Base-by-base conservation (phyloP, 2,888 invertebrate genomes). In the Prosopocoilus inquinatus region DNA sequence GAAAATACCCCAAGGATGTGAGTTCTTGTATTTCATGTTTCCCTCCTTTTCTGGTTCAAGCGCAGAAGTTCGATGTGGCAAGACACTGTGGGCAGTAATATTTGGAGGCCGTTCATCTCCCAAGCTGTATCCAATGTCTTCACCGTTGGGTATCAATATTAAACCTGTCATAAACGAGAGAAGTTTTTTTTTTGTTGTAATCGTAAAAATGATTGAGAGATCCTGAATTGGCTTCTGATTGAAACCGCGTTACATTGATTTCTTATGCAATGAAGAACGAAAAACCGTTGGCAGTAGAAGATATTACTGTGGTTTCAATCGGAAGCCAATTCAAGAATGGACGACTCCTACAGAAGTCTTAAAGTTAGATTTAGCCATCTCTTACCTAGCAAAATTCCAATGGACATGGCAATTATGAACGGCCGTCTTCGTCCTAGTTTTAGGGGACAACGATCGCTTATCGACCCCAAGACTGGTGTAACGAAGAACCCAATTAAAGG, bases 401-500 rank as follows among this genome's bases (percentile, higher is more conserved):
- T 76, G 0, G 96, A 93, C 75, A 96, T 82, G 11, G 93, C 75
- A 11, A 96, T 80, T 66, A 97, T 96, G 73, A 97, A 97, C 0
- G 96, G 96, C 64, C 96, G 81, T 66, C 96, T 81, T 55, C 96
- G 83, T 5, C 97, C 97, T 64, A 90, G 84, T 58, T 81, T 82
- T 3, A 87, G 83, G 47, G 86, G 84, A 74, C 96, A 96, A 53
- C 93, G 84, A 78, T 96, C 97, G 75, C 95, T 95, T 62, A 96
- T 77, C 0, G 95, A 95, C 0, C 96, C 96, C 61, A 96, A 80
- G 57, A 96, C 79, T 1, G 97, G 96, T 1, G 96, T 96, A 63
- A 96, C 82, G 74, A 96, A 94, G 79, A 97, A 95, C 51, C 97
- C 97, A 44, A 97, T 87, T 12, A 96, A 79, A 0, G 96, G 96